Evolutionary conservation across 2,113 vertebrate genomes (phyloP).

Genomic region (Opisthocomus hoazin): DNA sequence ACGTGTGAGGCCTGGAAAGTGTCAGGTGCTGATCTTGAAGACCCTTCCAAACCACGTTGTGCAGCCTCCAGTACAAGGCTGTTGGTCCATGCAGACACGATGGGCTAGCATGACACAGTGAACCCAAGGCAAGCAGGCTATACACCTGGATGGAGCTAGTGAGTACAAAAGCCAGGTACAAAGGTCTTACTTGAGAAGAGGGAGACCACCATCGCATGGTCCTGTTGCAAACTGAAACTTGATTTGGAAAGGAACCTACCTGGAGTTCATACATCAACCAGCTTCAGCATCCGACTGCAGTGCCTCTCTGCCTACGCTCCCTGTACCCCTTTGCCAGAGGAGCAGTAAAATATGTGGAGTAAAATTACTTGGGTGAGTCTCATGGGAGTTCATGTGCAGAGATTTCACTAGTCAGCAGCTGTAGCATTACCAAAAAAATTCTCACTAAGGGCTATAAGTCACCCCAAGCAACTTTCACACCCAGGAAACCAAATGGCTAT

Average conservation of each 20-base stretch:
- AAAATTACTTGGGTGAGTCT: background rate
- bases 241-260: background rate
- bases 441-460: background rate
- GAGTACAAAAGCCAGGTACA: background rate
- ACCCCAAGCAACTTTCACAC: background rate
- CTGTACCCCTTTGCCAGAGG: background rate
- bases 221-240: background rate
- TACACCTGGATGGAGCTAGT: background rate
- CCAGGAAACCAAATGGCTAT: background rate
- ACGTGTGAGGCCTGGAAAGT: background rate
- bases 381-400: background rate
- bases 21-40: background rate
- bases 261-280: background rate
- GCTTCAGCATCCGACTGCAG: accelerated
- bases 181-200: background rate
- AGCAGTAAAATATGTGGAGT: background rate
- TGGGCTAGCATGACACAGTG: background rate
- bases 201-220: accelerated
- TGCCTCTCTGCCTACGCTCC: background rate
- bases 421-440: background rate
- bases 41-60: accelerated
- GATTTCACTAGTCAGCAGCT: background rate
- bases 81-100: accelerated
- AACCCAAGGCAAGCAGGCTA: background rate
- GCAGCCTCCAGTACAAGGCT: background rate